Percentiles rank a stretch among this genome's conserved stretches.
Conservation (phyloP, 2,888 invertebrate genomes). For the Dinocampus coccinellae region DNA sequence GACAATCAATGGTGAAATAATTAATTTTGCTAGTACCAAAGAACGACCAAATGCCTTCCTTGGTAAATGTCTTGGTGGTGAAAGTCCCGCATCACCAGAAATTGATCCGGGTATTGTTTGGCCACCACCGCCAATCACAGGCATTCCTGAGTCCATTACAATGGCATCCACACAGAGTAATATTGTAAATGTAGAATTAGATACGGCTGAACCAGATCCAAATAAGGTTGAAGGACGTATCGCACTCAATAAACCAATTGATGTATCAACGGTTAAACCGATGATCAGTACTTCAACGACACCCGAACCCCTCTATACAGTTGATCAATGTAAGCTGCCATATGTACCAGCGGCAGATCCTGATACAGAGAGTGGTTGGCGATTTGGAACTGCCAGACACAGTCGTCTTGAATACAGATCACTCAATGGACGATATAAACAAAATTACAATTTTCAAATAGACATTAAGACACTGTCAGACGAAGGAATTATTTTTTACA, state of each 20-base stretch:
- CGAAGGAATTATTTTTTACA: slow-evolving; percentile 89
- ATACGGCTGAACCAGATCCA: slow-evolving; percentile 19
- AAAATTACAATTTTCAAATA: slow-evolving; percentile 81
- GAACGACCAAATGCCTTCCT: slow-evolving; percentile 74
- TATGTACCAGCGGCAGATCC: slow-evolving; percentile 71
- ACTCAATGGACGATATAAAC: slow-evolving; percentile 73
- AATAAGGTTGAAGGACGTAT: slow-evolving; percentile 38
- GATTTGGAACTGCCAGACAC: slow-evolving; percentile 77
- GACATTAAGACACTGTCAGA: slow-evolving; percentile 82
- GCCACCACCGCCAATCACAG: slow-evolving; percentile 44
- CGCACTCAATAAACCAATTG: background rate
- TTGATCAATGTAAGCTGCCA: slow-evolving; percentile 71
- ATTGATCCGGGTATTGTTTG: slow-evolving; percentile 45
- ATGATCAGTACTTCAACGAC: slow-evolving; percentile 63
- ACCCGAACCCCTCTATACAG: slow-evolving; percentile 52
- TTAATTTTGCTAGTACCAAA: slow-evolving; percentile 82
- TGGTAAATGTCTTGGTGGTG: slow-evolving; percentile 73
- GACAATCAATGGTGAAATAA: slow-evolving; percentile 84
- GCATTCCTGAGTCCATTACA: slow-evolving; percentile 30
- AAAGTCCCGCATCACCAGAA: slow-evolving; percentile 46
- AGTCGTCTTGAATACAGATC: slow-evolving; percentile 81
- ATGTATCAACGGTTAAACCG: slow-evolving; percentile 48
- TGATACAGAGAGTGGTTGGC: slow-evolving; percentile 73
- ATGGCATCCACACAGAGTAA: slow-evolving; percentile 33
- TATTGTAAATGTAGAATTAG: slow-evolving; percentile 38